Evolutionary conservation across 1,140 invertebrate species (phyloP).

Genomic region (Drosophila saltans): DNA sequence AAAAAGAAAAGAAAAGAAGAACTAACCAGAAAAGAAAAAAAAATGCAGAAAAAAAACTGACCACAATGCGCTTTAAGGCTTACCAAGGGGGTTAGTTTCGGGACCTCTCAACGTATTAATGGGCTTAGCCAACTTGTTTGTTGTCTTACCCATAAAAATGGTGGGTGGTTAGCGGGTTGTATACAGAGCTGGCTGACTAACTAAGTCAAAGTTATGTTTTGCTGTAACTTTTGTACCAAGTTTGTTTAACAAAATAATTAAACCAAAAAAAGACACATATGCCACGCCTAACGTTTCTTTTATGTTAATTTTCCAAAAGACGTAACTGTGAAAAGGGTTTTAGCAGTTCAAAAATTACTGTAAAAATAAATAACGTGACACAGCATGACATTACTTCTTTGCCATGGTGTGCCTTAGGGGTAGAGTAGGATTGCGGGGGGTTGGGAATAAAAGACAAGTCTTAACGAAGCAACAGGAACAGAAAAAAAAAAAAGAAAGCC

Average conservation of each 20-base stretch:
- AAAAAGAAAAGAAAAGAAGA: slow-evolving; percentile 19
- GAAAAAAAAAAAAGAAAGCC: slow-evolving; percentile 28
- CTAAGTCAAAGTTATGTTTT: slow-evolving; percentile 22
- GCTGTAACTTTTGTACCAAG: slow-evolving; percentile 22
- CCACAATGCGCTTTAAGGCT: slow-evolving; percentile 61
- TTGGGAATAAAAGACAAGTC: neutral
- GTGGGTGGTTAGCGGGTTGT: no score
- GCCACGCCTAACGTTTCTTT: slow-evolving; percentile 46
- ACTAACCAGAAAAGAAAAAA: slow-evolving; percentile 9
- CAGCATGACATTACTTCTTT: slow-evolving; percentile 48
- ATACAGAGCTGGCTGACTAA: neutral
- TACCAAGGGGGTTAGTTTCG: slow-evolving; percentile 42
- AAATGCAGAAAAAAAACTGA: slow-evolving; percentile 32
- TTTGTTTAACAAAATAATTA: slow-evolving; percentile 63
- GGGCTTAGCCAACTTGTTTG: slow-evolving; percentile 47
- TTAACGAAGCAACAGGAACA: slow-evolving; percentile 53
- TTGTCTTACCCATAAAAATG: slow-evolving; percentile 32
- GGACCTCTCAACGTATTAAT: slow-evolving; percentile 46
- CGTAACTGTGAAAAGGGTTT: slow-evolving; percentile 53
- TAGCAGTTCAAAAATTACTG: slow-evolving; percentile 55
- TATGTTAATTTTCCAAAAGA: slow-evolving; percentile 50
- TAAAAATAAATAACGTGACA: slow-evolving; percentile 68
- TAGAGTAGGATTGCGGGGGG: neutral
- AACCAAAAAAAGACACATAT: slow-evolving; percentile 30
- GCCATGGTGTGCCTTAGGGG: neutral